Percentiles rank a stretch among this genome's conserved stretches.
These are phyloP conservation scores for Thaleichthys pacificus DNA, from an alignment of 2,797 vertebrate genomes.

Conservation along the genomic window DNA sequence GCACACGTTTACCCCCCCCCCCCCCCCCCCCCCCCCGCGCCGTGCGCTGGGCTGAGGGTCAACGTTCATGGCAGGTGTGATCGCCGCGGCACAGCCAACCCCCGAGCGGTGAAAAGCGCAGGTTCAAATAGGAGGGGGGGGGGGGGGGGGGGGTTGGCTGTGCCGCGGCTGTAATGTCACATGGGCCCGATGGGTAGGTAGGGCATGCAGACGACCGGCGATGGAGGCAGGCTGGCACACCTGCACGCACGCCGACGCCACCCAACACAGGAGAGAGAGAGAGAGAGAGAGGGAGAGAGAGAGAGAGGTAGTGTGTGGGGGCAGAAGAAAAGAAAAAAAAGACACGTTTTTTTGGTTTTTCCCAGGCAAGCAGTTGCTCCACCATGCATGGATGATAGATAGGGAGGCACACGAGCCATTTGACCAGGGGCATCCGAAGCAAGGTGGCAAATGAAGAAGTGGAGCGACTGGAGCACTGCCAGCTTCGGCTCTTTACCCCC, in stretches of 20 bases:
- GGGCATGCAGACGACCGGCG: background rate
- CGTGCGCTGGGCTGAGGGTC: conserved; percentile 4
- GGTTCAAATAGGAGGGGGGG: background rate
- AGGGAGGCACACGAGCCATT: conserved; percentile 38
- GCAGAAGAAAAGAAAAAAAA: conserved; percentile 8
- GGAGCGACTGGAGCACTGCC: conserved; percentile 41
- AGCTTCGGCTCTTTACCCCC: conserved; percentile 29
- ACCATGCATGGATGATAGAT: conserved; percentile 32
- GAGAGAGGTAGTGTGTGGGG: conserved; percentile 4
- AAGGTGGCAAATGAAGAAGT: conserved; percentile 46
- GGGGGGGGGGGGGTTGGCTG: too few species aligned
- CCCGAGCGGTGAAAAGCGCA: conserved; percentile 14
- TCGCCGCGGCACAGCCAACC: too few species aligned
- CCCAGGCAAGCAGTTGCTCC: conserved; percentile 1
- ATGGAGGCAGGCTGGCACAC: conserved; percentile 19
- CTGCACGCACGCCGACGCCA: background rate
- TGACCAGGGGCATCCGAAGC: conserved; percentile 37
- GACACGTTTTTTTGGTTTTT: background rate
- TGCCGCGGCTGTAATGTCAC: conserved; percentile 25
- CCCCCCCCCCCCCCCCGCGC: background rate
- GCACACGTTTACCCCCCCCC: too few species aligned
- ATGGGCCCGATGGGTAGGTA: conserved; percentile 11
- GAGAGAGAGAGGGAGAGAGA: conserved; percentile 31
- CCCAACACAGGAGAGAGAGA: conserved; percentile 14
- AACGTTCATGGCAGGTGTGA: conserved; percentile 25